phyloP scores from a whole-genome alignment of 2,888 invertebrate species.

The Nebria salina region DNA sequence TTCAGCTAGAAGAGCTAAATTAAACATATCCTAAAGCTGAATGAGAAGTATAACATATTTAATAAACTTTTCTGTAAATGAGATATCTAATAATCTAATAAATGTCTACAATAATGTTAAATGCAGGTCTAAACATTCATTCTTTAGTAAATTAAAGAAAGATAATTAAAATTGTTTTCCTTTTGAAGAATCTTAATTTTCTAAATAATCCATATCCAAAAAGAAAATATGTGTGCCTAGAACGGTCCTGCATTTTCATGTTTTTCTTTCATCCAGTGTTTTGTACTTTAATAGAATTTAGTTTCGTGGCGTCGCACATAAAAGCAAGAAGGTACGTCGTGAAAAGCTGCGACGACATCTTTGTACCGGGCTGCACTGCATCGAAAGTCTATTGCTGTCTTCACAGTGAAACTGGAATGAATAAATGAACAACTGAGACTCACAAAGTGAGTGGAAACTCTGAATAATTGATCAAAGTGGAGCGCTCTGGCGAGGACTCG shows the following conservation, averaged over 20 bases:
- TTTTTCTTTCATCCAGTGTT: not conserved
- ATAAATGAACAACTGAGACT: conserved; percentile 55
- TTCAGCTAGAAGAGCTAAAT: not conserved
- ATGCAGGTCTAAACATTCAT: too few relatives aligned
- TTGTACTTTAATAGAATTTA: conserved; percentile 40
- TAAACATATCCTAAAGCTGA: too few relatives aligned
- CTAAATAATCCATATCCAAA: not conserved
- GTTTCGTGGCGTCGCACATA: conserved; percentile 31
- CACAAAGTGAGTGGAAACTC: conserved; percentile 57
- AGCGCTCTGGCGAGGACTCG: conserved; percentile 53
- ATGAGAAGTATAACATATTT: too few relatives aligned
- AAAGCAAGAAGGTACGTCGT: conserved; percentile 16
- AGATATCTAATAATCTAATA: too few relatives aligned
- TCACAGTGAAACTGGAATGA: conserved; percentile 49
- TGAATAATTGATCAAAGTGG: conserved; percentile 60
- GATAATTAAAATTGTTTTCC: too few relatives aligned
- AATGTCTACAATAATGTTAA: too few relatives aligned
- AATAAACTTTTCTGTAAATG: too few relatives aligned
- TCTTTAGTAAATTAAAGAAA: too few relatives aligned
- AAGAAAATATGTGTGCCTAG: not conserved
- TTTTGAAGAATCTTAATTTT: not conserved
- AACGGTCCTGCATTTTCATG: not conserved
- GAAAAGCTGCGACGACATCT: conserved; percentile 17
- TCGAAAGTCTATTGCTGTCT: conserved; percentile 49
- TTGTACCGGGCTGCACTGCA: conserved; percentile 23